phyloP scores from a whole-genome alignment of 1,140 invertebrate species.

The Archegozetes longisetosus region DNA sequence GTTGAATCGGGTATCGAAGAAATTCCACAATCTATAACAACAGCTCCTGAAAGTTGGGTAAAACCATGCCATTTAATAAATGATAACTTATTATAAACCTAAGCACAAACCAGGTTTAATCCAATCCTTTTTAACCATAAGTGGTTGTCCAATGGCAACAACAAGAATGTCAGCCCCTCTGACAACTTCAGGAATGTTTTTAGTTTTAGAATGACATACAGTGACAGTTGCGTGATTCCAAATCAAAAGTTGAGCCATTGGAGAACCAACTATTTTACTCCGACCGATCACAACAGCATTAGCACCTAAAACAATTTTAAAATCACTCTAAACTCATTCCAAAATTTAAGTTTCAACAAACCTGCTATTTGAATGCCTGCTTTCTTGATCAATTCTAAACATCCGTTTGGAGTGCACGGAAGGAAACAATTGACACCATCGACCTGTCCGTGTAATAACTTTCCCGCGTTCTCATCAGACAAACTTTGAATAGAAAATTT shows the following conservation, averaged over 20 bases:
- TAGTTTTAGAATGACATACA: slow-evolving; percentile 86
- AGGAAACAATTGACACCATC: slow-evolving; percentile 48
- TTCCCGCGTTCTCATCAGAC: slow-evolving; percentile 70
- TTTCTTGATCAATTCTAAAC: slow-evolving; percentile 74
- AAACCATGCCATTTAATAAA: too few relatives aligned
- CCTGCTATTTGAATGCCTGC: slow-evolving; percentile 27
- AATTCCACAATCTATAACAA: slow-evolving; percentile 99
- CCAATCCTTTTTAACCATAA: slow-evolving; percentile 88
- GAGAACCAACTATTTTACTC: slow-evolving; percentile 90
- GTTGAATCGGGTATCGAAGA: slow-evolving; percentile 73
- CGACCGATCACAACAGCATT: slow-evolving; percentile 76
- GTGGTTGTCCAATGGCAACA: slow-evolving; percentile 76
- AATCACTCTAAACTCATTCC: background rate
- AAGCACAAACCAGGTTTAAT: slow-evolving; percentile 54
- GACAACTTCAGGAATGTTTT: slow-evolving; percentile 55
- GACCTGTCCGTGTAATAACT: slow-evolving; percentile 53
- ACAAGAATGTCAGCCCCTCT: slow-evolving; percentile 81
- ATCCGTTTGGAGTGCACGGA: slow-evolving; percentile 84
- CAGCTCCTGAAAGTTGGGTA: slow-evolving; percentile 45
- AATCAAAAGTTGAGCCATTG: slow-evolving; percentile 79
- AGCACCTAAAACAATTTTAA: slow-evolving; percentile 41
- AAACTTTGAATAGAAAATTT: slow-evolving; percentile 3
- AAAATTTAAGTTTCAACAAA: background rate
- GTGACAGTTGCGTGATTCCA: slow-evolving; percentile 95
- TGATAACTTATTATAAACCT: too few relatives aligned